These are phyloP conservation scores for Branchipolynoe longqiensis DNA, from an alignment of 2,888 invertebrate genomes.

Conservation along the genomic window DNA sequence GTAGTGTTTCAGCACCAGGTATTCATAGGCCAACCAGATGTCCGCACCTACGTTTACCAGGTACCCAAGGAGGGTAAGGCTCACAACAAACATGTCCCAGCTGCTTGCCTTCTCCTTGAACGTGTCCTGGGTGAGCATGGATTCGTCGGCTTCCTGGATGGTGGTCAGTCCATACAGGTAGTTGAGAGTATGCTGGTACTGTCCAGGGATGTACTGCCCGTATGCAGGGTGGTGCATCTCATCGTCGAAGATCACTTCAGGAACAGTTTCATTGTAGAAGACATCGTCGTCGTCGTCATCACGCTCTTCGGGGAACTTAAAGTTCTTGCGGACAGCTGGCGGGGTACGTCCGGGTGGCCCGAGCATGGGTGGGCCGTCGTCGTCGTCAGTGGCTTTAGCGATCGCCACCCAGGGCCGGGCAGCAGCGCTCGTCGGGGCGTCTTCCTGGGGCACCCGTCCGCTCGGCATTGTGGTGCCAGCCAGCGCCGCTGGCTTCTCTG, in stretches of 20 bases:
- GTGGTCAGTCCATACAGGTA: conserved; percentile 45
- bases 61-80: conserved; percentile 61
- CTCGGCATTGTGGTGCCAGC: background rate
- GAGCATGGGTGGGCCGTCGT: conserved; percentile 8
- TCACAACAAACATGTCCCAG: conserved; percentile 12
- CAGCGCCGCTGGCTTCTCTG: background rate
- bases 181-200: conserved; percentile 51
- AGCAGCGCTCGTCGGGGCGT: background rate
- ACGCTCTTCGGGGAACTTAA: conserved; percentile 23
- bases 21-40: conserved; percentile 72
- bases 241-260: conserved; percentile 32
- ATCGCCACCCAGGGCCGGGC: conserved; percentile 4
- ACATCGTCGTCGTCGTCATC: conserved; percentile 28
- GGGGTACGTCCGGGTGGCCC: conserved; percentile 42
- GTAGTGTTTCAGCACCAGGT: conserved; percentile 70
- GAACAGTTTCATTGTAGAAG: conserved; percentile 25
- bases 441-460: background rate
- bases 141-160: conserved; percentile 22
- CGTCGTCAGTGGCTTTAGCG: background rate
- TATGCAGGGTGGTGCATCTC: conserved; percentile 36
- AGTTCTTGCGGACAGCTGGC: conserved; percentile 21
- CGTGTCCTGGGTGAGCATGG: conserved; percentile 14
- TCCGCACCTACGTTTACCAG: conserved; percentile 71
- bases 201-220: conserved; percentile 40
- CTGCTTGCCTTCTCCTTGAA: conserved; percentile 47